Base-by-base conservation (phyloP, 2,797 vertebrate genomes). In the Chromobotia macracanthus region DNA sequence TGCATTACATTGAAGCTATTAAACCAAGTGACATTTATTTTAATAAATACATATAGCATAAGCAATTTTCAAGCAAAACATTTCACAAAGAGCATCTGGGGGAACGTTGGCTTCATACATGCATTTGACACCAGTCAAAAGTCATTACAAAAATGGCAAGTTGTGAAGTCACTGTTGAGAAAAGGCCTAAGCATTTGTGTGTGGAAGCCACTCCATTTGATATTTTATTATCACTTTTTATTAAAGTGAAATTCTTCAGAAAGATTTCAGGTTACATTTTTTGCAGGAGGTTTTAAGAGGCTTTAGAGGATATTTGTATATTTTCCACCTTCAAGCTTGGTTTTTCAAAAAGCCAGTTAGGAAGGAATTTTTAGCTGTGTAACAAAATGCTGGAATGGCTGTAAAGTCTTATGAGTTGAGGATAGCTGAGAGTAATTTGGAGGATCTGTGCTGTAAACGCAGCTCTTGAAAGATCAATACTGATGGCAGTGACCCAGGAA, bases 401-500 rank as follows among this genome's bases (percentile, higher is more conserved):
- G 13, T 51, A 4, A 16, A 11, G 41, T 63, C 23, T 16, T 25
- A 74, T 21, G 19, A 25, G 38, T 63, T 60, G 11, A 18, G 58
- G 21, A 16, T 18, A 53, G 19, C 25, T 76, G 51, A 66, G 21
- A 58, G 51, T 25, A 19, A 67, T 41, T 56, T 66, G 63, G 21
- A 56, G 63, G 66, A 18, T 44, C 25, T 48, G 11, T 68, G 51
- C 18, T 18, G 41, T 28, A 77, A 77, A 77, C 41, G 50, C 38
- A 77, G 19, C 6, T 5, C 18, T 3, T 48, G 53, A 38, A 18
- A n/a, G 66, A 61, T 38, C 28, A 21, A 61, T 51, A 70, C 65
- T 35, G 9, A 69, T 77, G 66, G 66, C 75, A 70, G 41, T 70
- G 65, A 38, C 28, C 55, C 66, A 77, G 16, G 5, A 77, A 38